Conservation (phyloP, 2,888 invertebrate genomes). For the Chrysolina haemoptera region DNA sequence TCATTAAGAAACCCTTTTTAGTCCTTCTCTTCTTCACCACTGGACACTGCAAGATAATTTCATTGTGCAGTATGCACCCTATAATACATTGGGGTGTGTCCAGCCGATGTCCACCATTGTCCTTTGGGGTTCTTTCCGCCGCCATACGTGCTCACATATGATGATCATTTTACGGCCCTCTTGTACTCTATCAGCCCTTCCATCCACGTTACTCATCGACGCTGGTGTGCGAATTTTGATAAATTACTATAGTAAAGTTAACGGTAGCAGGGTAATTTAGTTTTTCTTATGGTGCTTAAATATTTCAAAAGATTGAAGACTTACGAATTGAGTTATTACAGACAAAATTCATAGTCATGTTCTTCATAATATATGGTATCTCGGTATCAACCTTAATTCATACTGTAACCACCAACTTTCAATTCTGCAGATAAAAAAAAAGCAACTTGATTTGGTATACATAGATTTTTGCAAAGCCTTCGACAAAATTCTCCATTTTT, state of each 20-base stretch:
- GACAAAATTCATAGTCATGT: no score
- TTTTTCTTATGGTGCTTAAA: no score
- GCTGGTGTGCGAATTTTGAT: conserved; percentile 46
- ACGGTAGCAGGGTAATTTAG: no score
- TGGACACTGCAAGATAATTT: conserved; percentile 39
- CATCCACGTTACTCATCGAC: conserved; percentile 46
- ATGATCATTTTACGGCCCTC: conserved; percentile 38
- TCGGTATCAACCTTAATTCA: no score
- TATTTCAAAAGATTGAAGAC: no score
- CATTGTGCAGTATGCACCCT: conserved; percentile 60
- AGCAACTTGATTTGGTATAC: no score
- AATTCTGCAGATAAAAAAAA: no score
- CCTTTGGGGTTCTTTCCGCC: conserved; percentile 55
- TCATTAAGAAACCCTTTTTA: neutral
- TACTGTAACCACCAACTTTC: no score
- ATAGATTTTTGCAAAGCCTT: no score
- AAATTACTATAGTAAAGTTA: conserved; percentile 17
- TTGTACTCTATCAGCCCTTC: conserved; percentile 41
- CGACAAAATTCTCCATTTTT: no score
- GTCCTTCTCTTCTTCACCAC: conserved; percentile 20
- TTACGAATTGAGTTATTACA: no score
- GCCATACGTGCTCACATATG: conserved; percentile 44
- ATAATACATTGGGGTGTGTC: conserved; percentile 58
- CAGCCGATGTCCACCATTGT: conserved; percentile 62
- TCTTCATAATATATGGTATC: no score